These are phyloP conservation scores for Nesogale talazaci DNA, from an alignment of 2,113 vertebrate genomes.

Conservation along the genomic window DNA sequence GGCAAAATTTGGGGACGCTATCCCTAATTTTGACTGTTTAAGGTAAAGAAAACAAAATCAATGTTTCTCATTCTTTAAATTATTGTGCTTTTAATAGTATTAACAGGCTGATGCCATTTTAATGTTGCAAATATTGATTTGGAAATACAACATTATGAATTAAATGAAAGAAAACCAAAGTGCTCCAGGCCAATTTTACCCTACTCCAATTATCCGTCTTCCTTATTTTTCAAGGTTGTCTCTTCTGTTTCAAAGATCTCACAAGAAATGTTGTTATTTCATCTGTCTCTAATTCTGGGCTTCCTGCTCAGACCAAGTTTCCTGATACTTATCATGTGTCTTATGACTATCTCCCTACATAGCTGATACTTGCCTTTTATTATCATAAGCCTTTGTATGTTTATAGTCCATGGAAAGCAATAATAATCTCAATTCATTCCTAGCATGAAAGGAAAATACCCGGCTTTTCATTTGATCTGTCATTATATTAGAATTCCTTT, in stretches of 20 bases:
- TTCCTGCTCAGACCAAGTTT: constrained; percentile 37
- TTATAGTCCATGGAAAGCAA: neutral
- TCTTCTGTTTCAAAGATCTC: constrained; percentile 25
- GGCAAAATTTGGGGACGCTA: constrained; percentile 31
- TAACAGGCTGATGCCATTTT: constrained; percentile 35
- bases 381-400: neutral
- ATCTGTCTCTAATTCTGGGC: constrained; percentile 45
- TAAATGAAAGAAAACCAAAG: neutral
- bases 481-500: neutral
- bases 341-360: neutral
- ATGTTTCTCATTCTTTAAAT: constrained; percentile 11
- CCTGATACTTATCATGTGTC: neutral
- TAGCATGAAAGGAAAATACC: neutral
- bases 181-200: neutral
- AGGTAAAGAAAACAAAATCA: neutral
- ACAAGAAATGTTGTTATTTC: constrained; percentile 9
- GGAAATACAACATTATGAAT: constrained; percentile 38
- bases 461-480: neutral
- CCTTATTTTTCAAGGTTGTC: neutral
- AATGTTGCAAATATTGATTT: neutral
- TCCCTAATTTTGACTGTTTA: neutral
- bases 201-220: constrained; percentile 20
- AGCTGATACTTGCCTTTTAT: neutral
- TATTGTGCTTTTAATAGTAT: neutral
- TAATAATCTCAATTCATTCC: neutral